Base-by-base conservation (phyloP, 2,113 vertebrate genomes). In the Corynorhinus townsendii region DNA sequence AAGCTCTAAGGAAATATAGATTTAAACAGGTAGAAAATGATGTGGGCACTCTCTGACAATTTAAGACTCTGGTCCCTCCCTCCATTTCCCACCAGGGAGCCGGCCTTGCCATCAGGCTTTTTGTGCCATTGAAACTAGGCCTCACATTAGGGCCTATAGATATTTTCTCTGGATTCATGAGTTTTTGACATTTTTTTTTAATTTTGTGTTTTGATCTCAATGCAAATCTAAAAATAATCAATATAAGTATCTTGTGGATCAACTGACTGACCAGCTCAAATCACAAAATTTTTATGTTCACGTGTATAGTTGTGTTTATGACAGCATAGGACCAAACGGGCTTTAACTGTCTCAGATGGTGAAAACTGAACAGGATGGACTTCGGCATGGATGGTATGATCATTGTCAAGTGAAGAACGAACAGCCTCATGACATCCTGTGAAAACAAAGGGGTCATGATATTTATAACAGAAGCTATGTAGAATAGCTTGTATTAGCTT, bases 151-250 rank as follows among this genome's bases (percentile, higher is more conserved):
- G 3, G 16, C 35, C 62, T 77, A 40, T 69, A 75, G 24, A 81
- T 9, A 49, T 54, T 62, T 87, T 76, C 24, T 77, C 81, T 76
- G 15, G 40, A 11, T 91, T 75, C 71, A 59, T 33, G 35, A 89
- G 49, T 5, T 77, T 56, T 72, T 85, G 26, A 24, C 68, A 45
- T 4, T 66, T 45, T 86, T 86, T 66, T 89, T 66, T 2, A 33
- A 16, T 45, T 38, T 28, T 83, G 14, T 82, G 19, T 45, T 89
- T 96, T 95, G 38, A 81, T 90, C 59, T 95, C 84, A 30, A 84
- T 92, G 40, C 87, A 95, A 92, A 76, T 88, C n/a, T 92, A 66
- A 89, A 95, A 89, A 66, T 19, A 59, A 90, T 75, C 16, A 73
- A 66, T 77, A 4, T 16, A 56, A 16, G 10, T 75, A 66, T 62